Percentiles rank a stretch among this genome's conserved stretches.
Evolutionary conservation across 2,113 vertebrate species (phyloP).

Genomic region (Boulengeromyrus knoepffleri): DNA sequence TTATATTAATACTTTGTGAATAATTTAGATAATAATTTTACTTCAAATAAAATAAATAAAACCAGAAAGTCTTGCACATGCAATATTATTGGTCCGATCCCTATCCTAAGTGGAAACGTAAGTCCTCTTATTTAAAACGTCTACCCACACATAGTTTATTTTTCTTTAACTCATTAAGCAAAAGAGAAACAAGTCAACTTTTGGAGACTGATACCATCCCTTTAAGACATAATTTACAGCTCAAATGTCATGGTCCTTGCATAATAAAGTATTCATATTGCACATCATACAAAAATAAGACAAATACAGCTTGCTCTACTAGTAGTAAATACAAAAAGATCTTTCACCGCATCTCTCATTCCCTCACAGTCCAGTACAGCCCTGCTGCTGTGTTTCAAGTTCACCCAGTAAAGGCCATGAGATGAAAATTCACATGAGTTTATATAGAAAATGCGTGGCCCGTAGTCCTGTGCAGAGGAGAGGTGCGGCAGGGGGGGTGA

Average conservation of each 20-base stretch:
- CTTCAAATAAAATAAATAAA: constrained; percentile 40
- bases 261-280: constrained; percentile 82
- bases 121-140: constrained; percentile 35
- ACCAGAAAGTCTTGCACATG: constrained; percentile 35
- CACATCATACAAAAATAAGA: constrained; percentile 86
- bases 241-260: constrained; percentile 62
- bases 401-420: constrained; percentile 69
- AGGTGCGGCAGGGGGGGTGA: neutral
- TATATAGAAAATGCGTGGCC: constrained; percentile 64
- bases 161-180: constrained; percentile 32
- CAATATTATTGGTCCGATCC: constrained; percentile 19
- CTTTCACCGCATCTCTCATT: constrained; percentile 2
- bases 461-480: constrained; percentile 39
- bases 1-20: constrained; percentile 31
- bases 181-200: constrained; percentile 22
- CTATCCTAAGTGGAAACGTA: constrained; percentile 30
- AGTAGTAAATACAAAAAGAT: constrained; percentile 69
- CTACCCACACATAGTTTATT: constrained; percentile 26
- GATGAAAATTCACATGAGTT: constrained; percentile 40
- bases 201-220: constrained; percentile 41
- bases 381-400: constrained; percentile 62
- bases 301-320: constrained; percentile 74
- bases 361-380: constrained; percentile 64
- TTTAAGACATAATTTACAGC: constrained; percentile 51
- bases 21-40: constrained; percentile 34